Evolutionary conservation across 2,113 vertebrate species (phyloP).

Genomic region (Chloropsis hardwickii): DNA sequence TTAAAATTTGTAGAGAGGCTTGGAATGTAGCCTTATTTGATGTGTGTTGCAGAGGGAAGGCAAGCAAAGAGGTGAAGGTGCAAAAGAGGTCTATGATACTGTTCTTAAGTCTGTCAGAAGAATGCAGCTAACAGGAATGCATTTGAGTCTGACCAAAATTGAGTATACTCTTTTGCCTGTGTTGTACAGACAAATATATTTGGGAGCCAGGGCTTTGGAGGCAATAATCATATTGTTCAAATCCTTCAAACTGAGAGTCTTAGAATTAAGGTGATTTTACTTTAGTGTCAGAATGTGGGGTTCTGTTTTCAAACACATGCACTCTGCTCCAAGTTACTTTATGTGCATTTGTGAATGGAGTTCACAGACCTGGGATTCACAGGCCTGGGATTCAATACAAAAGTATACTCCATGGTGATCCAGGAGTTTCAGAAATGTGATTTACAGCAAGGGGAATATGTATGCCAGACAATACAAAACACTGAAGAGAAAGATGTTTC

Average conservation of each 20-base stretch:
- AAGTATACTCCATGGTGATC: not conserved
- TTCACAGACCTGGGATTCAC: not conserved
- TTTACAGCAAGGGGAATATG: not conserved
- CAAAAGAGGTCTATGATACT: not conserved
- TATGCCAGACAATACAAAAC: not conserved
- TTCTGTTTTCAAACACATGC: not conserved
- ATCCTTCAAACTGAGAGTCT: not conserved
- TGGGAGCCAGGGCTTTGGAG: not conserved
- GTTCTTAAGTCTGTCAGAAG: not conserved
- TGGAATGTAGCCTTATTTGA: not conserved
- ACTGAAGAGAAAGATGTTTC: not conserved
- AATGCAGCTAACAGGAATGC: not conserved
- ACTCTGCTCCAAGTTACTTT: not conserved
- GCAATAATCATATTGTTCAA: not conserved
- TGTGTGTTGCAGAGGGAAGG: not conserved
- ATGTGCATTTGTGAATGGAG: not conserved
- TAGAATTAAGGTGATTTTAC: not conserved
- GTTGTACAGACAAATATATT: not conserved
- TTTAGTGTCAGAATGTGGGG: not conserved
- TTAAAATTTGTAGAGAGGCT: slow-evolving; percentile 5
- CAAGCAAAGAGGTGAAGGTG: not conserved
- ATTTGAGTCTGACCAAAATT: not conserved
- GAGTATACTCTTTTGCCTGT: not conserved
- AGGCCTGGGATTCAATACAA: not conserved
- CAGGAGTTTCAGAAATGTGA: not conserved